Evolutionary conservation across 2,113 vertebrate genomes (phyloP).

Genomic region (Antechinus flavipes): DNA sequence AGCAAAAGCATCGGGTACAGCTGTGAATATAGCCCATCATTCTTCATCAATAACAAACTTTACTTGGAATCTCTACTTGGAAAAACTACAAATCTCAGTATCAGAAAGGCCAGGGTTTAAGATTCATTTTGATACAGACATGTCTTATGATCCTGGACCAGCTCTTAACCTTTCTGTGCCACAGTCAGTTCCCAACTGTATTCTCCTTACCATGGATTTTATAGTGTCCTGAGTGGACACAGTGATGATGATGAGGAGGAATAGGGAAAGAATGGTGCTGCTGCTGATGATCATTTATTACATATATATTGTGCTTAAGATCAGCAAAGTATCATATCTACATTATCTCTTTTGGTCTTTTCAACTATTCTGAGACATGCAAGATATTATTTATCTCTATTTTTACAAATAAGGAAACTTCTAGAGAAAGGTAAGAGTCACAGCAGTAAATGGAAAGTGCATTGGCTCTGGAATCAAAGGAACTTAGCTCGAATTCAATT

Average conservation of each 20-base stretch:
- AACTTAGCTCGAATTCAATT: background rate
- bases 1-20: slow-evolving; percentile 45
- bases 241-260: background rate
- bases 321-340: background rate
- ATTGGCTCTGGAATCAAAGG: background rate
- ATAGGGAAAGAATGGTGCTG: background rate
- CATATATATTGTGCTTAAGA: background rate
- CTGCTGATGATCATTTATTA: background rate
- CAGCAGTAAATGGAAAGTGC: background rate
- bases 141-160: background rate
- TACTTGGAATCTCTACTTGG: background rate
- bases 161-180: background rate
- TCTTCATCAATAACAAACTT: slow-evolving; percentile 29
- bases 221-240: background rate
- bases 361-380: background rate
- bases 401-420: background rate
- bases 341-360: background rate
- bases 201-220: background rate
- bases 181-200: background rate
- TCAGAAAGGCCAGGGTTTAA: background rate
- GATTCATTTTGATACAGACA: background rate
- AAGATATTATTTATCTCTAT: background rate
- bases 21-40: slow-evolving; percentile 62
- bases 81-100: background rate
- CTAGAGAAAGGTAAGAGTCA: background rate